Conservation (phyloP, 2,113 vertebrate species). For the Balaeniceps rex region DNA sequence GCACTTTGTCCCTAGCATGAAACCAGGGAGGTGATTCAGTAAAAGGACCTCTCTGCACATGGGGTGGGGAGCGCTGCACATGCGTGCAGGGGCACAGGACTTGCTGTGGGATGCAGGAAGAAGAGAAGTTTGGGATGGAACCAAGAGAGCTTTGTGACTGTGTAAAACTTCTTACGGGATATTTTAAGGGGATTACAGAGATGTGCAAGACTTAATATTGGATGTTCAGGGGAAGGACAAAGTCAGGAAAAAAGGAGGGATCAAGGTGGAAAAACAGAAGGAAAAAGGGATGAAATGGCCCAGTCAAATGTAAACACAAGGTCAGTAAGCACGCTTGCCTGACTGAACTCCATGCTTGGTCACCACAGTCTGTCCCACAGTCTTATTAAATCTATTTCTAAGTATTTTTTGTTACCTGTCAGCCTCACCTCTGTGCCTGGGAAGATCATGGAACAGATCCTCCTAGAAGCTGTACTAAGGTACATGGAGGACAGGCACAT, state of each 20-base stretch:
- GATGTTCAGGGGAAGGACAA: not conserved
- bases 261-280: not conserved
- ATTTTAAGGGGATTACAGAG: not conserved
- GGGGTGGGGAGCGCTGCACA: not conserved
- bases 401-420: not conserved
- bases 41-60: not conserved
- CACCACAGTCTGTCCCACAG: not conserved
- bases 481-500: too few relatives aligned
- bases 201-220: not conserved
- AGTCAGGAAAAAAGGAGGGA: not conserved
- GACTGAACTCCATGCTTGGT: not conserved
- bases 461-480: not conserved
- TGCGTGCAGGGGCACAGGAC: not conserved
- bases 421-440: not conserved
- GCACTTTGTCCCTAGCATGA: not conserved
- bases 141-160: not conserved
- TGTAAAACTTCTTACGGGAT: not conserved
- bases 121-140: not conserved
- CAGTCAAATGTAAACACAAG: not conserved
- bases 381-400: not conserved
- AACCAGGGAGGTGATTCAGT: not conserved
- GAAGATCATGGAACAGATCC: not conserved
- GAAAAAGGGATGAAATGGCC: not conserved
- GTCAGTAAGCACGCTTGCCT: not conserved
- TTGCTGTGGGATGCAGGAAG: not conserved